Base-by-base conservation (phyloP, 92 coral and sea anemone genomes). In the Porites evermanni region DNA sequence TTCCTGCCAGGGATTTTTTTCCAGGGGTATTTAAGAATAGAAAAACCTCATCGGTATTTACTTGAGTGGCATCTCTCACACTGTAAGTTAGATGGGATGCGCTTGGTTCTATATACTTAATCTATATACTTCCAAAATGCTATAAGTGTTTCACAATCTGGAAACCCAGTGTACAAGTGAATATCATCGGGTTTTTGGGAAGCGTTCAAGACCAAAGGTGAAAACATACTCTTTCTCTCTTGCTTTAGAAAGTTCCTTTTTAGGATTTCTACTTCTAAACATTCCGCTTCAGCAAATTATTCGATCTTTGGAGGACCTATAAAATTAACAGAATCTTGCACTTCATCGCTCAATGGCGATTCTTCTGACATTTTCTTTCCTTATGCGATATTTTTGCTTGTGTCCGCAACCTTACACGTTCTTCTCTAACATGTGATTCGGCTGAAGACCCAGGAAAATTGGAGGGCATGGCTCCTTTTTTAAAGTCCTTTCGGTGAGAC, bases 191-290 rank as follows among this genome's bases (percentile, higher is more conserved):
- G 32, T 29, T 29, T 29, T 29, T 29, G 32, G 32, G 32, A 29
- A 29, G 32, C 32, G 32, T 29, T 29, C 32, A 29, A 29, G 32
- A 29, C 3, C 32, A 29, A 29, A 29, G 66, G 58, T 89, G 11
- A 71, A 85, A 6, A 88, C 67, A 26, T 63, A 64, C 69, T 89
- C 92, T 69, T 83, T 89, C 52, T 79, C 72, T 68, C 0, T 68
- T 23, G 72, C 72, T 68, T 38, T 38, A 38, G 47, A 68, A 68
- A 68, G 38, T 68, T 68, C 73, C 12, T 68, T 32, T 38, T 38
- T 38, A 38, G 47, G 47, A 38, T 38, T 38, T 38, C 47, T 38
- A 38, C 47, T 38, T 38, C 47, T 38, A 5, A 38, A 38, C 47
- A 38, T 38, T 38, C 6, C 47, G 47, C 47, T 38, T 38, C 47